Evolutionary conservation across 2,888 invertebrate genomes (phyloP).

Genomic region (Tiliacea aurago): DNA sequence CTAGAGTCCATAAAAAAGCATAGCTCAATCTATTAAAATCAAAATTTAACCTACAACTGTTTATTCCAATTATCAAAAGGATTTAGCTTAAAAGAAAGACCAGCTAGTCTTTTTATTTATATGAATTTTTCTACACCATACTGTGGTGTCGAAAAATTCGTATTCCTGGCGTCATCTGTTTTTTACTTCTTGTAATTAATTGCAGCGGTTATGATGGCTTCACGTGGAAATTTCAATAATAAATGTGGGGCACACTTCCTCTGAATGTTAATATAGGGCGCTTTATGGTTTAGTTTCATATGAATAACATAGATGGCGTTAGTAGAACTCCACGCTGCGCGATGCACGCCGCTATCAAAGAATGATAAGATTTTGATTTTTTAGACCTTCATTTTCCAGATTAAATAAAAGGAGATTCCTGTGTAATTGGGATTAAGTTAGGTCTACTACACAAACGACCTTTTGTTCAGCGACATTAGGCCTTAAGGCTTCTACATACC

Average conservation of each 20-base stretch:
- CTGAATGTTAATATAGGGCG: conserved; percentile 23
- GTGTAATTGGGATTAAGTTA: not conserved
- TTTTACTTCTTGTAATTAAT: not conserved
- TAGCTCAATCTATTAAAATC: no score
- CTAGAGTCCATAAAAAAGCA: no score
- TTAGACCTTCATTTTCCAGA: not conserved
- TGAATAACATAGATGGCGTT: conserved; percentile 26
- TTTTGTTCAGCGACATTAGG: not conserved
- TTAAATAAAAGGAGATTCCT: not conserved
- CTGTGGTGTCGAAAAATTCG: no score
- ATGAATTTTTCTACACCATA: no score
- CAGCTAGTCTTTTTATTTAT: no score
- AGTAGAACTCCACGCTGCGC: not conserved
- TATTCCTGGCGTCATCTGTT: conserved; percentile 42
- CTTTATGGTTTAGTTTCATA: not conserved
- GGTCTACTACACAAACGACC: not conserved
- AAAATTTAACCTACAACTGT: no score
- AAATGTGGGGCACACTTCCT: not conserved
- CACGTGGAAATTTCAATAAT: no score
- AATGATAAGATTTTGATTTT: not conserved
- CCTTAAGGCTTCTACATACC: no score
- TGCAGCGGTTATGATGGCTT: not conserved
- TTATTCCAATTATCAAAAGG: no score
- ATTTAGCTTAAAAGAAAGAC: no score
- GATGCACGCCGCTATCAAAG: no score